Evolutionary conservation across 2,113 vertebrate genomes (phyloP).

Genomic region (Coregonus clupeaformis): DNA sequence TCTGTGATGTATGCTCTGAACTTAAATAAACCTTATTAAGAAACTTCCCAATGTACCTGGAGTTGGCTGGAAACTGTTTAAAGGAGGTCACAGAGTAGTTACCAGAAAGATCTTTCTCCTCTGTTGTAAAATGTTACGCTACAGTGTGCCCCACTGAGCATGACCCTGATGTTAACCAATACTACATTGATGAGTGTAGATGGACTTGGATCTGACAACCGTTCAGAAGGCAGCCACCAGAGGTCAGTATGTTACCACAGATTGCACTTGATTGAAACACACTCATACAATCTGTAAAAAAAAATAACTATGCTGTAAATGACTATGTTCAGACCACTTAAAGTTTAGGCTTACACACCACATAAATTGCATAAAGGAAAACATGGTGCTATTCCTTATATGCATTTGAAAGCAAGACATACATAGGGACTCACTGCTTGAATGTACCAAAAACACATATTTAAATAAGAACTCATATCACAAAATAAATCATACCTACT

Average conservation of each 20-base stretch:
- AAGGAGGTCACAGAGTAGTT: conserved; percentile 20
- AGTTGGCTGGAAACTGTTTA: conserved; percentile 2
- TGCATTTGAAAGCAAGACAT: background rate
- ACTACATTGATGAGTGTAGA: background rate
- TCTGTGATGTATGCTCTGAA: background rate
- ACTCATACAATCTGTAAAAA: background rate
- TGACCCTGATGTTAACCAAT: background rate
- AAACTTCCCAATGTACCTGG: background rate
- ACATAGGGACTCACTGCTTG: too few relatives aligned
- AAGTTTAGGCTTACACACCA: too few relatives aligned
- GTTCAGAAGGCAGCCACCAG: conserved; percentile 27
- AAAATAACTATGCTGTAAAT: background rate
- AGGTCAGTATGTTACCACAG: conserved; percentile 23
- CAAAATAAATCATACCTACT: too few relatives aligned
- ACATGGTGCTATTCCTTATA: background rate
- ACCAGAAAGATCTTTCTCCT: conserved; percentile 1
- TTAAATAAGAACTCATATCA: too few relatives aligned
- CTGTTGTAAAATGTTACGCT: background rate
- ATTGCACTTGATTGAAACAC: background rate
- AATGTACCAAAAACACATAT: too few relatives aligned
- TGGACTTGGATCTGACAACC: background rate
- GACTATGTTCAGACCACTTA: background rate
- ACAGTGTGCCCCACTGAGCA: background rate
- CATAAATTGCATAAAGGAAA: too few relatives aligned
- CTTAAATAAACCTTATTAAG: background rate